Percentiles rank a stretch among this genome's conserved stretches.
Evolutionary conservation across 2,888 invertebrate genomes (phyloP).

Genomic region (Drosophila pegasa): DNA sequence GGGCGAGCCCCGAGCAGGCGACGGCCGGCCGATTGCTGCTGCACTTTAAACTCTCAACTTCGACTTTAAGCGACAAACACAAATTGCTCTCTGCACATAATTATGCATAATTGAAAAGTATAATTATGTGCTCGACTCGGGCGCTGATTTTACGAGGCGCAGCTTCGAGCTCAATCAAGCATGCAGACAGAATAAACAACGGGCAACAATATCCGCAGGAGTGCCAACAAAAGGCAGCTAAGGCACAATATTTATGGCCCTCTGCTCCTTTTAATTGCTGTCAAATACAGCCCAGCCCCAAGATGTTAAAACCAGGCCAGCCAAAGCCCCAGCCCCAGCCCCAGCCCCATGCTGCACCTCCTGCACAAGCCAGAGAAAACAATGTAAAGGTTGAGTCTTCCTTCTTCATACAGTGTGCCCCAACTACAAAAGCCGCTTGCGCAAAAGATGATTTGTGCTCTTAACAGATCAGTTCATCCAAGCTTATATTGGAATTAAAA

Average conservation of each 20-base stretch:
- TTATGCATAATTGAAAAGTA: constrained; percentile 77
- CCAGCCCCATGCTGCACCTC: background rate
- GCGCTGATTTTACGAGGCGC: constrained; percentile 63
- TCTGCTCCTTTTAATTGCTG: constrained; percentile 66
- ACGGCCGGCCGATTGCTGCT: constrained; percentile 25
- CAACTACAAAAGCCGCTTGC: background rate
- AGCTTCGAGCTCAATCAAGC: constrained; percentile 63
- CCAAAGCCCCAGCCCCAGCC: background rate
- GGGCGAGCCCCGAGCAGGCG: constrained; percentile 1
- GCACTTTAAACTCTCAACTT: constrained; percentile 75
- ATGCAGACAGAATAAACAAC: constrained; percentile 34
- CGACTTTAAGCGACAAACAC: constrained; percentile 64
- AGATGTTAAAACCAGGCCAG: constrained; percentile 8
- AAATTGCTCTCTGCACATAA: constrained; percentile 71
- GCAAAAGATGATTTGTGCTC: background rate
- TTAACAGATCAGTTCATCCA: background rate
- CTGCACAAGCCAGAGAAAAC: background rate
- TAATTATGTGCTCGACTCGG: constrained; percentile 59
- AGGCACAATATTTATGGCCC: constrained; percentile 58
- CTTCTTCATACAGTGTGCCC: background rate
- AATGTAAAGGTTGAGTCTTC: background rate
- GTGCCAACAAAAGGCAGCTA: constrained; percentile 15
- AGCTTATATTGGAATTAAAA: background rate
- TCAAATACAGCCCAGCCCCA: constrained; percentile 37
- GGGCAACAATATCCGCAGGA: constrained; percentile 14